Conservation (phyloP, 35 echinoderm and acorn worm genomes). For the Heliocidaris tuberculata region DNA sequence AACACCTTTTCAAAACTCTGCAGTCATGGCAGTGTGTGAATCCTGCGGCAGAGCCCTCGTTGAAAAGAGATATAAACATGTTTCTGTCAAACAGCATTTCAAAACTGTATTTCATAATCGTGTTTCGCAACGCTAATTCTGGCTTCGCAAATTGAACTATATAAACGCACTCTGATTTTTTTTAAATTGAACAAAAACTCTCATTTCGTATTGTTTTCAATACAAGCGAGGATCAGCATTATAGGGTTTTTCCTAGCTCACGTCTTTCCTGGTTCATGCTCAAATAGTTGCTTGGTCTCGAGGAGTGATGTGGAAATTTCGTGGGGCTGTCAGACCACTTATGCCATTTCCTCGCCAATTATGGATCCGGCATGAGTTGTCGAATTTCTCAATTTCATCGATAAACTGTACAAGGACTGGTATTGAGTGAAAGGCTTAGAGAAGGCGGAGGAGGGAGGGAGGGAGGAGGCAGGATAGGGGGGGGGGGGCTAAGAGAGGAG, state of each 20-base stretch:
- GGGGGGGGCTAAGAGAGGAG: neutral
- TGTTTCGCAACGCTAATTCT: too few species aligned
- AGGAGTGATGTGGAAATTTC: neutral
- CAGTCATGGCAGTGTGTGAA: too few species aligned
- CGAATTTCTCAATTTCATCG: constrained; percentile 9
- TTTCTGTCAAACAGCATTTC: too few species aligned
- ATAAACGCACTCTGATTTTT: too few species aligned
- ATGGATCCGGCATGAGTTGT: neutral
- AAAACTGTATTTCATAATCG: too few species aligned
- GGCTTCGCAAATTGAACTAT: too few species aligned
- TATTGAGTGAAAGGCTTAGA: neutral
- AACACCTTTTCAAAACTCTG: too few species aligned
- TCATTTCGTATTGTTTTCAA: too few species aligned
- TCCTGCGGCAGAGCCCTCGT: too few species aligned
- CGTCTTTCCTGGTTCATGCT: neutral
- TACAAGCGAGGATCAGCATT: too few species aligned
- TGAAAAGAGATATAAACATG: too few species aligned
- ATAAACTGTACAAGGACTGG: neutral
- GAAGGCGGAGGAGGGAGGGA: neutral
- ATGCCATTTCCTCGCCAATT: neutral
- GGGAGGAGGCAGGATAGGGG: neutral
- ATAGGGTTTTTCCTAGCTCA: neutral
- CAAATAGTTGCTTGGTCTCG: neutral
- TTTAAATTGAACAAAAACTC: too few species aligned
- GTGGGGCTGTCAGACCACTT: neutral